phyloP scores from a whole-genome alignment of 2,113 vertebrate genomes.

The Python bivittatus region DNA sequence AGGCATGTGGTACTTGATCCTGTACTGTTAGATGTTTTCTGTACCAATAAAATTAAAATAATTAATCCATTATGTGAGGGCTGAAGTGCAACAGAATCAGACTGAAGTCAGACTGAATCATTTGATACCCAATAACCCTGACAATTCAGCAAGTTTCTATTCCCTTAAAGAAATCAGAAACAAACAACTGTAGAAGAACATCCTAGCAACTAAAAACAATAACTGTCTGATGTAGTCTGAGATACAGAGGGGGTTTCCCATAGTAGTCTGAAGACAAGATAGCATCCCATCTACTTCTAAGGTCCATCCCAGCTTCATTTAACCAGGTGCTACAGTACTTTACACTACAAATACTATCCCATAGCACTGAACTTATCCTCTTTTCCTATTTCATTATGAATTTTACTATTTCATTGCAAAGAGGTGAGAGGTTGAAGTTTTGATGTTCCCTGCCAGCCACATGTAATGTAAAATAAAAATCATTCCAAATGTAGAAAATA shows the following conservation, averaged over 20 bases:
- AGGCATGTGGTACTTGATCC: fast-evolving
- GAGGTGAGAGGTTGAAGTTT: not conserved
- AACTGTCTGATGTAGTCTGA: not conserved
- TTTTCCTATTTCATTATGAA: not conserved
- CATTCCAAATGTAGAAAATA: not conserved
- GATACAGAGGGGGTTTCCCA: not conserved
- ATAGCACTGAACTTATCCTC: not conserved
- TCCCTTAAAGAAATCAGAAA: not conserved
- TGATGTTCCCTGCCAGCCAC: not conserved
- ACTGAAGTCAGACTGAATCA: not conserved
- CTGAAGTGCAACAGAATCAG: not conserved
- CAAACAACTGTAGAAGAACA: not conserved
- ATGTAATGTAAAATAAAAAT: not conserved
- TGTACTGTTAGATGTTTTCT: not conserved
- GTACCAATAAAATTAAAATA: not conserved
- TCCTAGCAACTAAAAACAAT: not conserved
- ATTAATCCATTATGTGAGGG: not conserved
- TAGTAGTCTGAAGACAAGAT: not conserved
- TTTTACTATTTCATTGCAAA: not conserved
- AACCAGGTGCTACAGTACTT: not conserved
- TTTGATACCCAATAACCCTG: not conserved
- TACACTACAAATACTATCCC: not conserved
- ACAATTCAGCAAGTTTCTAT: not conserved
- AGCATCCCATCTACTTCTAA: not conserved
- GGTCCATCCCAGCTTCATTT: not conserved